Evolutionary conservation across 1,140 invertebrate species (phyloP).

Genomic region (Diachasmimorpha longicaudata): DNA sequence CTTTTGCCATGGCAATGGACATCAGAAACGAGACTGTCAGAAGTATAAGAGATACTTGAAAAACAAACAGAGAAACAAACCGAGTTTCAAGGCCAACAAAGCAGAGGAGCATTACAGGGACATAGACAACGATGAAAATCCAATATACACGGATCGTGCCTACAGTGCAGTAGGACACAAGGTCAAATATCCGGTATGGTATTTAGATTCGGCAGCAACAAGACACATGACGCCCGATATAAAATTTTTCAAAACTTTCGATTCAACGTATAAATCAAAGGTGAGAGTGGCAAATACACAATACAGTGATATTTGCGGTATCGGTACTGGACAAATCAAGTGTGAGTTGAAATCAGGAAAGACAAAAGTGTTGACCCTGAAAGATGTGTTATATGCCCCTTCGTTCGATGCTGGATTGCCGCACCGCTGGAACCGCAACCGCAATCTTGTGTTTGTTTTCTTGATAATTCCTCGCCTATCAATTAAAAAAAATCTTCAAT

Average conservation of each 20-base stretch:
- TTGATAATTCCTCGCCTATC: too few species aligned
- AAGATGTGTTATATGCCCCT: not conserved
- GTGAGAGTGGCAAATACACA: not conserved
- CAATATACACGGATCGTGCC: too few species aligned
- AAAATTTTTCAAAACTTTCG: not conserved
- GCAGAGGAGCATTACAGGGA: too few species aligned
- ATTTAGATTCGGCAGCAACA: not conserved
- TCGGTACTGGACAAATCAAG: not conserved
- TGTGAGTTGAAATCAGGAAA: not conserved
- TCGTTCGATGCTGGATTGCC: not conserved
- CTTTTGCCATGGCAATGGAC: too few species aligned
- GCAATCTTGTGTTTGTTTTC: too few species aligned
- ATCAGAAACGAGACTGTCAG: too few species aligned
- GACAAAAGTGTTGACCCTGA: not conserved
- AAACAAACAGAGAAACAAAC: too few species aligned
- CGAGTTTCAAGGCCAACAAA: too few species aligned
- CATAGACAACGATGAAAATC: too few species aligned
- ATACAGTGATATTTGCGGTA: not conserved
- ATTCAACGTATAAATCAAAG: not conserved
- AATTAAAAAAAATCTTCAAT: too few species aligned
- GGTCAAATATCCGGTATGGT: not conserved
- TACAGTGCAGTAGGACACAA: not conserved
- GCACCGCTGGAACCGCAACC: too few species aligned
- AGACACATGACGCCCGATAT: not conserved
- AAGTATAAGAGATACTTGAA: too few species aligned